Evolutionary conservation across 2,888 invertebrate species (phyloP).

Genomic region (Phrixothrix hirtus): DNA sequence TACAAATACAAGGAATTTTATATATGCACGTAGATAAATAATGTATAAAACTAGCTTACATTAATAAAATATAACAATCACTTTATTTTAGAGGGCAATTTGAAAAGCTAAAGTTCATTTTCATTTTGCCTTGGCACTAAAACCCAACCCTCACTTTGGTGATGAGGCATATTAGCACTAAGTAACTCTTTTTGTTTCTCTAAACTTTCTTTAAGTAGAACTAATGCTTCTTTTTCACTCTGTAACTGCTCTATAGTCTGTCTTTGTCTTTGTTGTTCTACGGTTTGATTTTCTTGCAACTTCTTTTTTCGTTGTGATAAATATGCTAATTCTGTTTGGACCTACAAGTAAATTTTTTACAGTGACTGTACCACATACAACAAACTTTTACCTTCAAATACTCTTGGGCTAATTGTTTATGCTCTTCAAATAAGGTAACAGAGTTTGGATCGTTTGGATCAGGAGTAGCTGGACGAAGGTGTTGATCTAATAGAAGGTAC

Average conservation of each 20-base stretch:
- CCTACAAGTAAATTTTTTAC: slow-evolving; percentile 57
- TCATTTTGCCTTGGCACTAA: slow-evolving; percentile 42
- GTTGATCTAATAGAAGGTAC: slow-evolving; percentile 79
- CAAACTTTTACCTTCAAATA: slow-evolving; percentile 80
- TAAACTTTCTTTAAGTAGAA: slow-evolving; percentile 68
- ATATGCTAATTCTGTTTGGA: slow-evolving; percentile 82
- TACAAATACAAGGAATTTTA: too few relatives aligned
- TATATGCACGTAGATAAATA: not conserved
- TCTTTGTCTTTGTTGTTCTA: slow-evolving; percentile 52
- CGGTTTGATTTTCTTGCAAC: slow-evolving; percentile 68
- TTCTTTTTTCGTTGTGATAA: slow-evolving; percentile 78
- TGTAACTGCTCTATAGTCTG: slow-evolving; percentile 51
- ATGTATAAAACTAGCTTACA: not conserved
- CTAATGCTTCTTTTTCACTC: slow-evolving; percentile 63
- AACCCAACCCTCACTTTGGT: slow-evolving; percentile 38
- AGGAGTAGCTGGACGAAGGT: slow-evolving; percentile 82
- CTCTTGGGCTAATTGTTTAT: slow-evolving; percentile 84
- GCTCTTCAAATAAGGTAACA: slow-evolving; percentile 83
- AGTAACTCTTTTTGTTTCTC: slow-evolving; percentile 64
- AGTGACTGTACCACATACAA: too few relatives aligned
- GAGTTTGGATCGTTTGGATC: slow-evolving; percentile 78
- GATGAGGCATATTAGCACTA: slow-evolving; percentile 32
- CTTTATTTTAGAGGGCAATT: not conserved
- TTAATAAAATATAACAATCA: not conserved
- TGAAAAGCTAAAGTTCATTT: slow-evolving; percentile 15